Evolutionary conservation across 2,888 invertebrate genomes (phyloP), one percentile per base, ranked within the genome.

Genomic region (Lasioglossum vierecki): DNA sequence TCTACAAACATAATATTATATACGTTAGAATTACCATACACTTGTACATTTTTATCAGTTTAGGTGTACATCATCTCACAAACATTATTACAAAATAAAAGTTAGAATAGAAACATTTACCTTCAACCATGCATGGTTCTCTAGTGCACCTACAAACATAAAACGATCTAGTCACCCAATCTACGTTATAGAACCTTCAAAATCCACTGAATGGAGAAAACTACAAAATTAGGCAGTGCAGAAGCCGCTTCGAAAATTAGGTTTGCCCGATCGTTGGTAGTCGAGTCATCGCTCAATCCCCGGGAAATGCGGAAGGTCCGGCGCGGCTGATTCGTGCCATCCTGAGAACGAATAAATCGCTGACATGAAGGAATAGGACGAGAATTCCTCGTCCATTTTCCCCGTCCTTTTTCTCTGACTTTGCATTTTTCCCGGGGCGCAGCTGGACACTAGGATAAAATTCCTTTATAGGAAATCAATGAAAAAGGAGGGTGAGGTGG

Each of bases 281-380:
- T 63, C 63, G 30, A 63, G 63, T 30, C 63, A 63, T 63, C 30
- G 18, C 26, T 63, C 63, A 26, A 63, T 63, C 30, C 3, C 5
- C 3, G 18, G 63, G 30, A 68, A 68, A 68, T 39, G 35, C 68
- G 11, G 18, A 68, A 39, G 68, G 39, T 39, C 68, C 39, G 22
- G 39, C 68, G 30, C 6, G 30, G 30, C 63, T 68, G 39, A 68
- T 68, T 68, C 44, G 60, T 53, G 73, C 22, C 57, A 44, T 75
- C 68, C 39, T 35, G 68, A 22, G 35, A 35, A 35, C 68, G 68
- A 22, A 35, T 63, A 74, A 63, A 75, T 74, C 79, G 70, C 66
- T 39, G 44, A 70, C 70, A 70, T 6, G 77, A 79, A 73, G 72
- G 83, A 70, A 80, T 78, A 80, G 35, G 35, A 44, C 44, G 44